Conservation (phyloP, 1,140 invertebrate species). For the Ceratina australensis region DNA sequence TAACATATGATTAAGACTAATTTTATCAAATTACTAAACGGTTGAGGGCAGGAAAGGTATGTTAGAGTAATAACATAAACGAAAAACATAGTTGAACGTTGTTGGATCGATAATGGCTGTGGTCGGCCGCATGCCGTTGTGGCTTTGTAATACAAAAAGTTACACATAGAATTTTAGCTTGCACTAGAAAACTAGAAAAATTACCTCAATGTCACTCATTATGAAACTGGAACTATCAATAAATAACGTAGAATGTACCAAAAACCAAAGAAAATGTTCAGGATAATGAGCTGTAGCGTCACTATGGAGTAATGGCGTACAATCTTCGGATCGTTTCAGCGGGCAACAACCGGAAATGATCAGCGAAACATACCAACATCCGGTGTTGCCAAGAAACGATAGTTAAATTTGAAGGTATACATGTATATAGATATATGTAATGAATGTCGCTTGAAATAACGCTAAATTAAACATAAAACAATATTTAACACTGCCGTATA, state of each 20-base stretch:
- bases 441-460: background rate
- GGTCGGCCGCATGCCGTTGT: slow-evolving; percentile 31
- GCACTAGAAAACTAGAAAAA: background rate
- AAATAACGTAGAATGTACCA: slow-evolving; percentile 27
- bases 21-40: background rate
- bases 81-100: slow-evolving; percentile 29
- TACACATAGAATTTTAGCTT: slow-evolving; percentile 1
- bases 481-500: background rate
- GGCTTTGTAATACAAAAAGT: background rate
- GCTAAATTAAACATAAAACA: slow-evolving; percentile 17
- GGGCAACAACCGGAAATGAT: slow-evolving; percentile 51
- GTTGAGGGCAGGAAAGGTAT: background rate
- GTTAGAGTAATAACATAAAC: background rate
- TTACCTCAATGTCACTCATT: slow-evolving; percentile 70
- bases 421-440: background rate
- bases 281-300: slow-evolving; percentile 48
- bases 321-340: slow-evolving; percentile 44
- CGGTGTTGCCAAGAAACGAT: slow-evolving; percentile 59
- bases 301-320: slow-evolving; percentile 56
- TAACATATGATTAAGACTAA: background rate
- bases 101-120: slow-evolving; percentile 63
- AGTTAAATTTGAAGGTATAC: slow-evolving; percentile 32
- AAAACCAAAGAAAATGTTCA: slow-evolving; percentile 25
- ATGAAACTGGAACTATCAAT: slow-evolving; percentile 2
- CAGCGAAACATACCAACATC: slow-evolving; percentile 58